These are phyloP conservation scores for Cydia fagiglandana DNA, from an alignment of 1,140 invertebrate genomes.

Conservation along the genomic window DNA sequence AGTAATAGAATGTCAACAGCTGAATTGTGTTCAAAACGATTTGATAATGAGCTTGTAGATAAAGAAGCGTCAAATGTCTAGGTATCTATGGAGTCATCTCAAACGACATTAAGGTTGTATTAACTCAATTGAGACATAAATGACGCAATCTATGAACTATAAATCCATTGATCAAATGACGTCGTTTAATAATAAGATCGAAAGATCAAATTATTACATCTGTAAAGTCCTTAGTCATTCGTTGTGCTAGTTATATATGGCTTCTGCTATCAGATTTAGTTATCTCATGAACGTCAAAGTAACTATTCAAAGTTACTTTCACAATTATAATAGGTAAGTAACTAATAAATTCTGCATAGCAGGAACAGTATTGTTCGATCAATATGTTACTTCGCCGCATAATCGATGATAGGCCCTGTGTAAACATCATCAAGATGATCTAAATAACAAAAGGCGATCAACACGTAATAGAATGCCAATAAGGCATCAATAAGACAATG, in stretches of 20 bases:
- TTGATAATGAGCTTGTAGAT: not conserved
- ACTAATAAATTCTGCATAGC: not conserved
- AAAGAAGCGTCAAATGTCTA: not conserved
- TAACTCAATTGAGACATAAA: constrained; percentile 8
- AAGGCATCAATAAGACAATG: constrained; percentile 8
- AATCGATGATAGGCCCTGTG: not conserved
- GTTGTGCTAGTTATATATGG: too few relatives aligned
- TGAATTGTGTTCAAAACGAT: not conserved
- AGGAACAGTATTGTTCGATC: constrained; percentile 1
- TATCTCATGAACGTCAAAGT: not conserved
- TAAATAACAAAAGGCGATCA: constrained; percentile 14
- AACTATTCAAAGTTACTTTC: not conserved
- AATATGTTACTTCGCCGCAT: not conserved
- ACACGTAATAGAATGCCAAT: constrained; percentile 7
- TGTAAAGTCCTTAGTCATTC: too few relatives aligned
- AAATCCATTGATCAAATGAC: not conserved
- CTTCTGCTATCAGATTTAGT: not conserved
- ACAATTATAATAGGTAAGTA: not conserved
- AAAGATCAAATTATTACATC: not conserved
- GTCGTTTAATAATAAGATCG: not conserved
- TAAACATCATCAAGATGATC: constrained; percentile 17
- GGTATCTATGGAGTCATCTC: not conserved
- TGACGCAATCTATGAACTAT: not conserved
- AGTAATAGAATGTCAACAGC: not conserved
- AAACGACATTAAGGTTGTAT: not conserved